Evolutionary conservation across 2,113 vertebrate genomes (phyloP), one percentile per base, ranked within the genome.

Genomic region (Pao palembangensis): DNA sequence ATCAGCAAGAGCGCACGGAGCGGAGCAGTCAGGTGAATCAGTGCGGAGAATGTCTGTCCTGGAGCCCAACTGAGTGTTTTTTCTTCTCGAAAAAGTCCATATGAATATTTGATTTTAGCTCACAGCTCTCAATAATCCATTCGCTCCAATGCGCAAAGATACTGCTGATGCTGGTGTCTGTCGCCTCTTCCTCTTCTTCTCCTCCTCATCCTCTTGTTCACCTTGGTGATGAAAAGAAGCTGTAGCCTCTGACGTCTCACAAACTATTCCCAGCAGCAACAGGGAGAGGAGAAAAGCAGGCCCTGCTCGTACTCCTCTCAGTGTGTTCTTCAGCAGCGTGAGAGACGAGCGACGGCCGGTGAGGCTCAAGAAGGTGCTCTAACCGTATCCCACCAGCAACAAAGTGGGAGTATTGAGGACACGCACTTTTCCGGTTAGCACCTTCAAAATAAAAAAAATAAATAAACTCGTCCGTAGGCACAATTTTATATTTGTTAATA

Each of bases 81-180:
- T 16, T 55, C 17, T 52, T 70, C 67, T 71, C 48, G 4, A 70
- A 78, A 83, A 81, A 82, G 75, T 84, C 78, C 53, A 69, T 19
- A 68, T 85, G 59, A 84, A 83, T 86, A 80, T 81, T 88, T 83
- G 15, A 84, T 69, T 64, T 69, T 55, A 61, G 69, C 71, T 70
- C 77, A 64, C 78, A 79, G 73, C 86, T 84, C 67, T 88, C 67
- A 87, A 87, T 86, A 86, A 86, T 85, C 82, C 87, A 83, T 87
- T 85, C 90, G 83, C 88, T 90, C 87, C 90, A 86, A 83, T 90
- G 92, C 87, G 90, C 84, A 86, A 85, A 70, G 63, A 78, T 69
- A 25, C 83, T 78, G 85, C 53, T 68, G 31, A n/a, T 51, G 20
- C 49, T 55, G 68, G 54, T 49, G 57, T 60, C 65, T 63, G 34